Conservation (phyloP, 2,797 vertebrate genomes). For the Falco biarmicus region DNA sequence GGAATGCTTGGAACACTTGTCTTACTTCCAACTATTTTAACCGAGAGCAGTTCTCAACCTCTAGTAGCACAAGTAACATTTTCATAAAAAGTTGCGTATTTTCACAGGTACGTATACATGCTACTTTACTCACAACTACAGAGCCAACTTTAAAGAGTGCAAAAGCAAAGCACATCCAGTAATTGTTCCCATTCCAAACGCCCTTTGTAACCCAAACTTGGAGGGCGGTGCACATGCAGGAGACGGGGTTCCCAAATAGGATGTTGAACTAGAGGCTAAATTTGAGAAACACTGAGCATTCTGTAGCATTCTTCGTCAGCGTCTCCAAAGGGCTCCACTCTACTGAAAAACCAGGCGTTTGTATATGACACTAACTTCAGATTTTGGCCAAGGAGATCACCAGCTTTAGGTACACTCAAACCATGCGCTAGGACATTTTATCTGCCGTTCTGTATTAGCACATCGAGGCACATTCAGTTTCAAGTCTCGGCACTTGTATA, state of each 20-base stretch:
- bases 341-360: background rate
- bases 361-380: background rate
- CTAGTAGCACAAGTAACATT: background rate
- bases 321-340: background rate
- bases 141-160: background rate
- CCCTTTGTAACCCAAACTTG: background rate
- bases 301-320: background rate
- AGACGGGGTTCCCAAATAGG: slow-evolving; percentile 27
- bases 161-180: slow-evolving; percentile 48
- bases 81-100: background rate
- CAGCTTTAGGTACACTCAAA: background rate
- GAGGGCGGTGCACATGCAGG: background rate
- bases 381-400: background rate
- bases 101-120: background rate
- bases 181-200: slow-evolving; percentile 48
- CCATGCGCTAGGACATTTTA: background rate
- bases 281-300: background rate
- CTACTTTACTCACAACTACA: background rate
- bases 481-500: background rate
- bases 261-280: background rate
- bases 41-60: background rate
- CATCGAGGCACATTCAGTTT: background rate
- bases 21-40: background rate
- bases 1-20: background rate
- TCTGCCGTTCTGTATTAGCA: background rate